phyloP scores from a whole-genome alignment of 37 sponge, comb jelly and placozoan species.

The Axinella damicornis region DNA sequence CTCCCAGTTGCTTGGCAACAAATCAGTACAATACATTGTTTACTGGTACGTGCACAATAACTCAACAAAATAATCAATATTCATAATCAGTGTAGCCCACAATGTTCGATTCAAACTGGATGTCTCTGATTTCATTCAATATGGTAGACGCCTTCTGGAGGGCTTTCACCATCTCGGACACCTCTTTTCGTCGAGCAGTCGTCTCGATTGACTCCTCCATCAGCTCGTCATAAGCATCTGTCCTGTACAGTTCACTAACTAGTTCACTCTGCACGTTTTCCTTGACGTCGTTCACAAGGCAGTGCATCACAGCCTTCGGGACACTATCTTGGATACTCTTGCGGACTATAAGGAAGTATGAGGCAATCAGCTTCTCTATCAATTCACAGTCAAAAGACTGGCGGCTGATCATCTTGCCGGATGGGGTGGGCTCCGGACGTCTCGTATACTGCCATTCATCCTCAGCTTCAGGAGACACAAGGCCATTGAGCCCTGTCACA shows the following conservation, averaged over 20 bases:
- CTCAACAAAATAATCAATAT: background rate
- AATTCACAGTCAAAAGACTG: slow-evolving; percentile 80
- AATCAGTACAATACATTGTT: too few species aligned
- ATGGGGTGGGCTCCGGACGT: background rate
- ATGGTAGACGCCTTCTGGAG: slow-evolving; percentile 76
- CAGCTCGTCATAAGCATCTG: slow-evolving; percentile 79
- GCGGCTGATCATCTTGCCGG: slow-evolving; percentile 13
- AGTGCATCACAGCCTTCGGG: slow-evolving; percentile 98
- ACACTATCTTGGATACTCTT: slow-evolving; percentile 96
- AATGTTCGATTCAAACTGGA: slow-evolving; percentile 69
- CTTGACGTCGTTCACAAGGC: slow-evolving; percentile 91
- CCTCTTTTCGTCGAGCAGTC: slow-evolving; percentile 62
- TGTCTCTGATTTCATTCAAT: slow-evolving; percentile 82
- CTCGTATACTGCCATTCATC: background rate
- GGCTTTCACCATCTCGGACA: slow-evolving; percentile 89
- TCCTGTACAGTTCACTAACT: slow-evolving; percentile 90
- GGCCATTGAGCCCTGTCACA: background rate
- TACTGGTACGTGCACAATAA: too few species aligned
- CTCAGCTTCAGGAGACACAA: background rate
- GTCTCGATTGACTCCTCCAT: slow-evolving; percentile 82
- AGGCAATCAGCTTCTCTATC: slow-evolving; percentile 87
- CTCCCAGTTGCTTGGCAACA: too few species aligned
- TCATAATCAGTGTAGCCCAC: slow-evolving; percentile 51
- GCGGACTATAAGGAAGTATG: slow-evolving; percentile 93
- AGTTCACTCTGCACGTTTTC: slow-evolving; percentile 89